These are phyloP conservation scores for Lepidurus apus DNA, from an alignment of 1,140 invertebrate genomes.

Conservation along the genomic window DNA sequence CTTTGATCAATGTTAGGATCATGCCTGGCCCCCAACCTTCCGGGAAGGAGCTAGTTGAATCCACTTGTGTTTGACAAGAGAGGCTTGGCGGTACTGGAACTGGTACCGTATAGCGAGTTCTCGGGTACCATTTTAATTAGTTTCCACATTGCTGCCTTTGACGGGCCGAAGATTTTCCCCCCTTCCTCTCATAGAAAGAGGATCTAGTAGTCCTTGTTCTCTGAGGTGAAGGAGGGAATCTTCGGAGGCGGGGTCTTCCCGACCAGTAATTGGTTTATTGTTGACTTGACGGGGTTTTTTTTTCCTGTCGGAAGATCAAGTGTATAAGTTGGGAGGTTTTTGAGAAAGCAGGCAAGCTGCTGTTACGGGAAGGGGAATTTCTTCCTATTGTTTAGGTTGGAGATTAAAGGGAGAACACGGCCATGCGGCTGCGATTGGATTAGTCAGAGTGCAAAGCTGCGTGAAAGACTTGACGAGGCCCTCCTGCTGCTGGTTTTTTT, in stretches of 20 bases:
- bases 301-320: background rate
- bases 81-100: background rate
- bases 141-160: too few species aligned
- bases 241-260: background rate
- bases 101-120: background rate
- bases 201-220: too few species aligned
- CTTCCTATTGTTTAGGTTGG: background rate
- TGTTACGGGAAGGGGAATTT: background rate
- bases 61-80: background rate
- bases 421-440: constrained; percentile 13
- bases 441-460: background rate
- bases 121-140: too few species aligned
- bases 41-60: background rate
- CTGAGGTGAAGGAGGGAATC: background rate
- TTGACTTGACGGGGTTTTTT: background rate
- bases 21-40: background rate
- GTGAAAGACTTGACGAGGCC: constrained; percentile 14
- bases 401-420: constrained; percentile 2
- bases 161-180: too few species aligned
- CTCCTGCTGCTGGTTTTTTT: background rate
- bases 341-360: background rate
- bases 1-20: constrained; percentile 7
- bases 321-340: background rate
- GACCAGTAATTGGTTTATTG: constrained; percentile 1
- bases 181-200: too few species aligned